phyloP scores from a whole-genome alignment of 1,140 invertebrate genomes.

The Tyrophagus putrescentiae region DNA sequence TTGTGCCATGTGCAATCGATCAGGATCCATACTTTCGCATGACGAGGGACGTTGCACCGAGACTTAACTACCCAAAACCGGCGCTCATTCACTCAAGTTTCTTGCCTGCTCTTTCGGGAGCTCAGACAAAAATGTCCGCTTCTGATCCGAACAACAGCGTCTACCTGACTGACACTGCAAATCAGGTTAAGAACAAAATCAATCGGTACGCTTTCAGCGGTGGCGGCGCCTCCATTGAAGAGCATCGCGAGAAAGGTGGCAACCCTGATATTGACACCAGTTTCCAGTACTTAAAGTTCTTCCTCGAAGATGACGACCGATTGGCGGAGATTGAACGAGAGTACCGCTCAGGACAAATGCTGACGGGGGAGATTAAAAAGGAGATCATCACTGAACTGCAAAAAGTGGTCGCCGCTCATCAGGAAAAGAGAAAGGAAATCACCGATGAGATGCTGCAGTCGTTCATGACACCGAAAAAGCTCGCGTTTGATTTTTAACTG shows the following conservation, averaged over 20 bases:
- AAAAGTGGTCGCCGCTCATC: constrained; percentile 63
- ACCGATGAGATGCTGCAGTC: constrained; percentile 68
- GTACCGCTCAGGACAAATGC: constrained; percentile 72
- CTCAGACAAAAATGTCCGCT: constrained; percentile 95
- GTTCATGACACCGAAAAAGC: constrained; percentile 68
- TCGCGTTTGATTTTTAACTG: constrained; percentile 40
- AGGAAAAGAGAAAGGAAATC: constrained; percentile 57
- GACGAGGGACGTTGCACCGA: constrained; percentile 89
- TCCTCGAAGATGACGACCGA: constrained; percentile 81
- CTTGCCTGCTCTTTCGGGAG: constrained; percentile 88
- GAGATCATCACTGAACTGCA: constrained; percentile 57
- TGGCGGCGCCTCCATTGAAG: constrained; percentile 77
- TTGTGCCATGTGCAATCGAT: constrained; percentile 98
- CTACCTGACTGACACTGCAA: constrained; percentile 82
- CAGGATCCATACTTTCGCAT: constrained; percentile 99
- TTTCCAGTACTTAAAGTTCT: constrained; percentile 89
- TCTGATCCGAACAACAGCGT: constrained; percentile 86
- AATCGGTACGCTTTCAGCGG: constrained; percentile 99
- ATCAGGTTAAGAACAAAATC: constrained; percentile 94
- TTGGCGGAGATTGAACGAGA: constrained; percentile 63
- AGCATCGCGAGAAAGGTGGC: constrained; percentile 68
- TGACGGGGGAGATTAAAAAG: constrained; percentile 89
- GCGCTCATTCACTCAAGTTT: constrained; percentile 83
- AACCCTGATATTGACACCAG: constrained; percentile 91
- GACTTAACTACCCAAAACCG: constrained; percentile 74